Evolutionary conservation across 2,113 vertebrate genomes (phyloP).

Genomic region (Junco hyemalis): DNA sequence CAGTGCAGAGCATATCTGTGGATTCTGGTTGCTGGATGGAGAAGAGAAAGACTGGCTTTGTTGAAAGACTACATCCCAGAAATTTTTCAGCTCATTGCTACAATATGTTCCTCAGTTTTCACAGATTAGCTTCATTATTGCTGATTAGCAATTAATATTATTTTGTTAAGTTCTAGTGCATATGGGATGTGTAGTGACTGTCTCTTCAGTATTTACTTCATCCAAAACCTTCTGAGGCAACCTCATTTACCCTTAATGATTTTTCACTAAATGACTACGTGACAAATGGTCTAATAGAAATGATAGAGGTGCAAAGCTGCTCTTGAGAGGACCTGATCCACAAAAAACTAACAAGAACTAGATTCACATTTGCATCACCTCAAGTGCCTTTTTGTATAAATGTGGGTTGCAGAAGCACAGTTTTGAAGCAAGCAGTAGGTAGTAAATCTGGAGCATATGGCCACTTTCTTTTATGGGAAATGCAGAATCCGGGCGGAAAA

Average conservation of each 20-base stretch:
- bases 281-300: not conserved
- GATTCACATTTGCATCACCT: slow-evolving; percentile 14
- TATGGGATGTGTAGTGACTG: not conserved
- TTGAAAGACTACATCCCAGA: not conserved
- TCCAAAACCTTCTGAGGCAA: not conserved
- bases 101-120: not conserved
- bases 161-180: not conserved
- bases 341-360: not conserved
- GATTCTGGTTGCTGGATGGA: not conserved
- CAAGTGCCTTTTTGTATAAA: slow-evolving; percentile 4
- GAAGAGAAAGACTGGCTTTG: not conserved
- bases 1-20: not conserved
- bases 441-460: slow-evolving; percentile 55
- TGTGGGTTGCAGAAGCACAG: slow-evolving; percentile 12
- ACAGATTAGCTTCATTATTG: not conserved
- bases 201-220: not conserved
- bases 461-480: slow-evolving; percentile 19
- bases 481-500: not conserved
- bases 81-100: not conserved
- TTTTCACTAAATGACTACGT: not conserved
- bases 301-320: not conserved
- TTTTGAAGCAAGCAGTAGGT: slow-evolving; percentile 39
- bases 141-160: not conserved
- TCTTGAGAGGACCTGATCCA: not conserved
- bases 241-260: not conserved